Conservation (phyloP, 2,888 invertebrate species). For the Pterostichus niger region DNA sequence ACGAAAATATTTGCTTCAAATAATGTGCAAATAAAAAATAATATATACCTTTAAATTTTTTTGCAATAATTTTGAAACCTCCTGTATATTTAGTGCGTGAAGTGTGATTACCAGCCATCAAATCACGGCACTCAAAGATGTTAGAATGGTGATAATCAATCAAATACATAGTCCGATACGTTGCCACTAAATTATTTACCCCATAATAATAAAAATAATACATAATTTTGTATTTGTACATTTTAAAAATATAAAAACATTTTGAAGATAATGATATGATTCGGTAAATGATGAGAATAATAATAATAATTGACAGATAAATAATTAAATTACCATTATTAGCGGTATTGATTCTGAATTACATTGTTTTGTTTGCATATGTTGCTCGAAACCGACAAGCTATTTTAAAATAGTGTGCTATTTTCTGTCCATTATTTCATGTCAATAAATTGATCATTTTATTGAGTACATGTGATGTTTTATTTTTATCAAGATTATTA, state of each 20-base stretch:
- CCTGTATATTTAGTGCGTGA: no score
- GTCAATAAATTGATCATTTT: background rate
- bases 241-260: background rate
- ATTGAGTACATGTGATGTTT: background rate
- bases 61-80: no score
- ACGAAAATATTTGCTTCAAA: no score
- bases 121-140: no score
- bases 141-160: no score
- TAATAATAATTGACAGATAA: conserved; percentile 36
- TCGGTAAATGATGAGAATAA: conserved; percentile 4
- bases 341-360: background rate
- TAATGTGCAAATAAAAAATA: no score
- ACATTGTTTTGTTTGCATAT: background rate
- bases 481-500: conserved; percentile 4
- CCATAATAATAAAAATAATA: background rate
- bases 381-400: background rate
- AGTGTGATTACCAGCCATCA: no score
- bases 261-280: background rate
- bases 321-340: conserved; percentile 40
- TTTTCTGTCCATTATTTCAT: background rate
- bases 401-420: background rate
- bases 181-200: no score
- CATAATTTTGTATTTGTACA: background rate
- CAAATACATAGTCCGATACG: no score
- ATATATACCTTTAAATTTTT: no score